These are phyloP conservation scores for Macropodus opercularis DNA, from an alignment of 2,797 vertebrate genomes.

Conservation along the genomic window DNA sequence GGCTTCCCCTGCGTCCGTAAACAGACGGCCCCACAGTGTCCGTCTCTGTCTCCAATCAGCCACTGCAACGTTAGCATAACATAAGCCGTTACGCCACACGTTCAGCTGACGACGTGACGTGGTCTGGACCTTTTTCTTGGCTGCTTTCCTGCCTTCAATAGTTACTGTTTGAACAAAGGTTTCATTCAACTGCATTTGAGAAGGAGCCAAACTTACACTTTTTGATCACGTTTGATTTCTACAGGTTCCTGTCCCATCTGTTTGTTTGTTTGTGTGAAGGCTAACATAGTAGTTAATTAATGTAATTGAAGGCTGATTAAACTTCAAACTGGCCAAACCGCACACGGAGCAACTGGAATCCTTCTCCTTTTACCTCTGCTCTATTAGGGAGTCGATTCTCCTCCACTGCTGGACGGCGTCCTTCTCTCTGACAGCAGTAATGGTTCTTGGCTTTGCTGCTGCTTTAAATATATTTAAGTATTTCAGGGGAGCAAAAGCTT, in stretches of 20 bases:
- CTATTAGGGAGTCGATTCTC: slow-evolving; percentile 48
- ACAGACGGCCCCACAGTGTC: slow-evolving; percentile 89
- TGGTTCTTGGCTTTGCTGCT: slow-evolving; percentile 54
- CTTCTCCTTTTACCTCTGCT: slow-evolving; percentile 37
- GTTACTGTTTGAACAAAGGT: slow-evolving; percentile 43
- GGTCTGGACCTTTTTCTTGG: slow-evolving; percentile 21
- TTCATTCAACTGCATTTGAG: slow-evolving; percentile 47
- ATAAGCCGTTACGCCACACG: neutral
- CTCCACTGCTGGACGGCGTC: slow-evolving; percentile 48
- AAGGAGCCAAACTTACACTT: slow-evolving; percentile 41
- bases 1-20: slow-evolving; percentile 88
- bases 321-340: slow-evolving; percentile 51
- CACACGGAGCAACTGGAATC: slow-evolving; percentile 36
- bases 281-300: slow-evolving; percentile 43
- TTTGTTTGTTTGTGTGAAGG: slow-evolving; percentile 48
- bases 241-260: slow-evolving; percentile 30
- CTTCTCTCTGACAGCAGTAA: slow-evolving; percentile 56
- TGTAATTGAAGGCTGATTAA: no score
- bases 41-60: slow-evolving; percentile 94
- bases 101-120: neutral
- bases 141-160: slow-evolving; percentile 12
- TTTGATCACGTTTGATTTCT: slow-evolving; percentile 34
- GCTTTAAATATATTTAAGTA: slow-evolving; percentile 53
- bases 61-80: slow-evolving; percentile 81
- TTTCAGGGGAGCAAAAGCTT: slow-evolving; percentile 34